phyloP scores from a whole-genome alignment of 2,888 invertebrate species.

The Dione vanillae region DNA sequence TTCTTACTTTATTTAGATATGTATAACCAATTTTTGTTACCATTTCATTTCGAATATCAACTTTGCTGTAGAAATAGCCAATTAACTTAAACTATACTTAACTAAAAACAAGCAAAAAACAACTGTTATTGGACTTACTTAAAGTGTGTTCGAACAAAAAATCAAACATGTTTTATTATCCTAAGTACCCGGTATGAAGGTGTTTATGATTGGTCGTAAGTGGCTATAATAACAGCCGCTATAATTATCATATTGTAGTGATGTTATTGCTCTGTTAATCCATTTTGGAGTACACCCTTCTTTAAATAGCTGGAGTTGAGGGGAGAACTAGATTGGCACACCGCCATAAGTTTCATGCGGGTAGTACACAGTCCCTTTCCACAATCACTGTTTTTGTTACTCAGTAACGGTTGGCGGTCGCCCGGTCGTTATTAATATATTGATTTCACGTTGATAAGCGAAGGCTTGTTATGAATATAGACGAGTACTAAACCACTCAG shows the following conservation, averaged over 20 bases:
- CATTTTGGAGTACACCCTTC: constrained; percentile 69
- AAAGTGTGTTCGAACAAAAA: neutral
- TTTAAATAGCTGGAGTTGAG: constrained; percentile 66
- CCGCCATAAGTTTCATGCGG: constrained; percentile 77
- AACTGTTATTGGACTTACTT: neutral
- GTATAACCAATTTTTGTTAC: too few relatives aligned
- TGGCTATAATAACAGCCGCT: constrained; percentile 31
- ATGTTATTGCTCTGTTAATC: constrained; percentile 55
- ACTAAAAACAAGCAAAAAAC: too few relatives aligned
- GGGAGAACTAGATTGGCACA: constrained; percentile 75
- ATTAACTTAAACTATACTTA: too few relatives aligned
- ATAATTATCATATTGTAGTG: constrained; percentile 43
- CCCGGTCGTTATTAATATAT: constrained; percentile 66
- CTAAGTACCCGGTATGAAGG: neutral
- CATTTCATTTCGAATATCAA: neutral
- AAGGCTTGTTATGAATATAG: constrained; percentile 27
- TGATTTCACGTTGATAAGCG: constrained; percentile 69
- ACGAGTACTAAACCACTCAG: neutral
- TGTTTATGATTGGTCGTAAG: constrained; percentile 21
- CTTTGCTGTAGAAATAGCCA: too few relatives aligned
- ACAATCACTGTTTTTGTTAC: constrained; percentile 50
- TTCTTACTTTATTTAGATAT: constrained; percentile 6
- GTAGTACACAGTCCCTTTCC: constrained; percentile 63
- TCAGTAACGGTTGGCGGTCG: constrained; percentile 59
- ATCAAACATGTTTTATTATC: constrained; percentile 9